Evolutionary conservation across 92 coral and sea anemone species (phyloP), one percentile per base, ranked within the genome.

Genomic region (Heteractis magnifica): DNA sequence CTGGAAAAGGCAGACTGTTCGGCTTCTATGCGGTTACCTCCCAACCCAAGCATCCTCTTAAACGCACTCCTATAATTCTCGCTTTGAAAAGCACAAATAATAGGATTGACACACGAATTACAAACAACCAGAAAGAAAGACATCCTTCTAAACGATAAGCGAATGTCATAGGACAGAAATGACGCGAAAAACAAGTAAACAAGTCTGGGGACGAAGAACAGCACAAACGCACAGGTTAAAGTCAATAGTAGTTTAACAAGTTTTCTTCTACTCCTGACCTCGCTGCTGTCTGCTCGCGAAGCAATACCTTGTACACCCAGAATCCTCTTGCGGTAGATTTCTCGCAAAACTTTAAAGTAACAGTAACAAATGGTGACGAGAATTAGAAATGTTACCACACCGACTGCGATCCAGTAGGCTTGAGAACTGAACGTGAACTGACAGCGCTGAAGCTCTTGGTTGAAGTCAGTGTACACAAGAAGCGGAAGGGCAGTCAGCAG

Each of bases 101-200:
- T 85, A 4, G 93, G 93, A 78, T 90, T 90, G 72, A 83, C 77
- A 50, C 88, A 76, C 80, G 93, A 90, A 64, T 90, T 90, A 21
- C 86, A 83, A 34, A 90, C 75, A 14, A 90, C 64, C n/a, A 90
- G 75, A 34, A 90, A 86, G 72, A 72, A 90, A 0, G 93, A 83
- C 49, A 87, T 8, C 51, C 88, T 77, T 21, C 79, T 81, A 75
- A 90, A 90, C 19, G 82, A 58, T 11, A 80, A 53, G 14, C 81
- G 65, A 20, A 79, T 21, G 16, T 60, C 59, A 13, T 71, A n/a
- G 1, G 23, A 48, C 72, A 90, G 34, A 16, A 79, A 77, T 20
- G 93, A 75, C 14, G 93, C 76, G 75, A 84, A 87, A 58, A 90
- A 87, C 15, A 80, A 62, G 53, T 83, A 90, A 20, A 84, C 72